A percentile compares a stretch with the other conserved stretches of the same genome.
Evolutionary conservation across 2,888 invertebrate species (phyloP).

Genomic region (Phalangium opilio): DNA sequence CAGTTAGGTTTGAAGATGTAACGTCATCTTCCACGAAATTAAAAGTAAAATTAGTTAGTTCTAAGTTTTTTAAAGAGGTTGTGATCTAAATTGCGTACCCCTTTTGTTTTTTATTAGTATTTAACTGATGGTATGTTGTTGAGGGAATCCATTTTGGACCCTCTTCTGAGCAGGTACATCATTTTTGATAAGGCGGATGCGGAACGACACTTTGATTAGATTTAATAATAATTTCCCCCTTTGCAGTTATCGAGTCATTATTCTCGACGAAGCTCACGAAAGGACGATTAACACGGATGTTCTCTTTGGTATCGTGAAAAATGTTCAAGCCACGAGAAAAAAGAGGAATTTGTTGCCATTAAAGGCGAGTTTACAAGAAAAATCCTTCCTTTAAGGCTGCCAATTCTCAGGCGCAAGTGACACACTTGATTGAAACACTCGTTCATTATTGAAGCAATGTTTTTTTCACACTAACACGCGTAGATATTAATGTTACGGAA

Average conservation of each 20-base stretch:
- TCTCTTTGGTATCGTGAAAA: slow-evolving; percentile 65
- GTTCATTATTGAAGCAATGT: too few species aligned
- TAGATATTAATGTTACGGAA: too few species aligned
- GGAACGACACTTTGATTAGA: too few species aligned
- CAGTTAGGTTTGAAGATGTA: slow-evolving; percentile 77
- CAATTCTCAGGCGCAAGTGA: too few species aligned
- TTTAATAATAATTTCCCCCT: slow-evolving; percentile 5
- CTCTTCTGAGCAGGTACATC: slow-evolving; percentile 30
- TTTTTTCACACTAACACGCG: too few species aligned
- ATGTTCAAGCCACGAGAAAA: slow-evolving; percentile 34
- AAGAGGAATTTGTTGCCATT: slow-evolving; percentile 33
- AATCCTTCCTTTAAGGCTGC: too few species aligned
- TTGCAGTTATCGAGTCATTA: slow-evolving; percentile 55
- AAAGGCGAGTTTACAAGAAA: too few species aligned
- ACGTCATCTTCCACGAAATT: slow-evolving; percentile 65
- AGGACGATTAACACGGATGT: slow-evolving; percentile 87
- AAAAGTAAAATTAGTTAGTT: slow-evolving; percentile 28
- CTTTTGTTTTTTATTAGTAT: slow-evolving; percentile 39
- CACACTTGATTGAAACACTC: too few species aligned
- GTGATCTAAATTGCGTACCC: too few species aligned
- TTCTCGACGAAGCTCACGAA: slow-evolving; percentile 91
- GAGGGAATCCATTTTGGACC: slow-evolving; percentile 61
- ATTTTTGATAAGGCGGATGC: too few species aligned
- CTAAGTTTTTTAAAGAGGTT: neutral
- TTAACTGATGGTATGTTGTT: slow-evolving; percentile 89